Evolutionary conservation across 2,888 invertebrate genomes (phyloP).

Genomic region (Caenorhabditis zanzibari): DNA sequence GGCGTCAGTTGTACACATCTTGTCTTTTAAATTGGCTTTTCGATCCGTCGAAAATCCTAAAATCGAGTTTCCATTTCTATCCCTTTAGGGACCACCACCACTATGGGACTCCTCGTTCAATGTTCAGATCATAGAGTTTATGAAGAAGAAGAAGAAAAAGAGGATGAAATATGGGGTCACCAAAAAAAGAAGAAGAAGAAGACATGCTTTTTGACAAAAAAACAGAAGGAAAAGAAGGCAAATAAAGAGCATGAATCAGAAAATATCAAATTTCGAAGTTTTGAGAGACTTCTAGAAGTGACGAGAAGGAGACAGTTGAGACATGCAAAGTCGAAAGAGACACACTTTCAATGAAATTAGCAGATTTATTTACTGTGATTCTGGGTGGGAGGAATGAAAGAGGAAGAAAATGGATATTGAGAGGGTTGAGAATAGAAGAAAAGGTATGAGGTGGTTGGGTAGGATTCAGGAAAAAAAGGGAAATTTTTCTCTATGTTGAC

Average conservation of each 20-base stretch:
- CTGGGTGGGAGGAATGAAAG: not conserved
- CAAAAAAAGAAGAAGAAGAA: slow-evolving; percentile 16
- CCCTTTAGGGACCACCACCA: slow-evolving; percentile 21
- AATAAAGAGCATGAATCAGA: slow-evolving; percentile 63
- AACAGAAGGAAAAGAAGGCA: slow-evolving; percentile 48
- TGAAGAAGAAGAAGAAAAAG: slow-evolving; percentile 28
- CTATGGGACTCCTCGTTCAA: slow-evolving; percentile 18
- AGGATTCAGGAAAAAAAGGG: too few species aligned
- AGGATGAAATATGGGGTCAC: slow-evolving; percentile 12
- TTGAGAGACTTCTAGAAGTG: slow-evolving; percentile 1
- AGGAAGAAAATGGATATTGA: not conserved
- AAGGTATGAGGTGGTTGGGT: not conserved
- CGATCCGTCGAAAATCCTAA: slow-evolving; percentile 17
- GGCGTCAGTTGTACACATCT: slow-evolving; percentile 45
- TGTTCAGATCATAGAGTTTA: slow-evolving; percentile 54
- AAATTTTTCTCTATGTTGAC: too few species aligned
- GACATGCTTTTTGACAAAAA: slow-evolving; percentile 41
- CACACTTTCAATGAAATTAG: slow-evolving; percentile 37
- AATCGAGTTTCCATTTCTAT: slow-evolving; percentile 49
- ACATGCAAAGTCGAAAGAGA: slow-evolving; percentile 14
- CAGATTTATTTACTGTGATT: slow-evolving; percentile 33
- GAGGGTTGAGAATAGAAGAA: not conserved
- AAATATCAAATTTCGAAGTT: slow-evolving; percentile 50
- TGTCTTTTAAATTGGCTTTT: slow-evolving; percentile 56
- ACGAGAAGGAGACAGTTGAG: slow-evolving; percentile 23